Conservation (phyloP, 1,140 invertebrate species). For the Drosophila seguyi region DNA sequence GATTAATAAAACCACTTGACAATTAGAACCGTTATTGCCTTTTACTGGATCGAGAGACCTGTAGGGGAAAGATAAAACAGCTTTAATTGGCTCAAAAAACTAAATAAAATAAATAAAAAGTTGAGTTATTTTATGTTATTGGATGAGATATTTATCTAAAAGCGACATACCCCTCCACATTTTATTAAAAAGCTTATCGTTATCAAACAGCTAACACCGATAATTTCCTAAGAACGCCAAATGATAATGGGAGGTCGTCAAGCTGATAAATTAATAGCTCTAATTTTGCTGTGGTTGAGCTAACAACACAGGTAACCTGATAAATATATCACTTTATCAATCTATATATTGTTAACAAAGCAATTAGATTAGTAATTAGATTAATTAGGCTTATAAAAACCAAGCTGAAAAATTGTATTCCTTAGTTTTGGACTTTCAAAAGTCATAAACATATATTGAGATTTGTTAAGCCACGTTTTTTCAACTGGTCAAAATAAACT, state of each 20-base stretch:
- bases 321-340: not conserved
- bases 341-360: not conserved
- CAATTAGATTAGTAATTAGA: not conserved
- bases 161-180: not conserved
- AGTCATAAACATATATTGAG: too few relatives aligned
- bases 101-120: not conserved
- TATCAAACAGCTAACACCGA: not conserved
- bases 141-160: not conserved
- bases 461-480: too few relatives aligned
- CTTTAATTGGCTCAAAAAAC: not conserved
- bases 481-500: too few relatives aligned
- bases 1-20: conserved; percentile 7
- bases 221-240: not conserved
- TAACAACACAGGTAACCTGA: not conserved
- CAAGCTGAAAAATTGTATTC: too few relatives aligned
- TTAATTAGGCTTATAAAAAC: too few relatives aligned
- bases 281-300: conserved; percentile 1
- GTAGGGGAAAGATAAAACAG: not conserved
- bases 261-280: conserved; percentile 3
- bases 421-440: too few relatives aligned
- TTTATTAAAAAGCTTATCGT: not conserved
- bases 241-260: not conserved
- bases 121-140: not conserved
- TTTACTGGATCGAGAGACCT: not conserved
- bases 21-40: not conserved